Evolutionary conservation across 2,113 vertebrate species (phyloP).

Genomic region (Chamaetylas fuelleborni): DNA sequence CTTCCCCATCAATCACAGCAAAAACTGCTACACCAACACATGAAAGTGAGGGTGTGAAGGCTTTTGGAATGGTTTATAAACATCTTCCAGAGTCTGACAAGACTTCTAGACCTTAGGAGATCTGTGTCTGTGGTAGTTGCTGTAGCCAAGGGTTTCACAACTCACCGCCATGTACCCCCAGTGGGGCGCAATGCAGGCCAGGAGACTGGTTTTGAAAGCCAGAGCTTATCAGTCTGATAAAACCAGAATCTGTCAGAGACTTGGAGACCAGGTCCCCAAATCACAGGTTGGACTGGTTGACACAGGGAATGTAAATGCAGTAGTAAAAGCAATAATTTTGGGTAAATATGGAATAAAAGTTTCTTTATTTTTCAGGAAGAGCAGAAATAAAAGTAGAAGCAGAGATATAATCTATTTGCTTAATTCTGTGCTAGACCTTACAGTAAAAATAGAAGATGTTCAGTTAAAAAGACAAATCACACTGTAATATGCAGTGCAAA

Average conservation of each 20-base stretch:
- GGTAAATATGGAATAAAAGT: neutral
- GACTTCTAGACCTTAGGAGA: neutral
- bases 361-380: neutral
- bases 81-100: neutral
- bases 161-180: accelerated
- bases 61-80: neutral
- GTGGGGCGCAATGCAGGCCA: neutral
- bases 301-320: neutral
- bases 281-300: neutral
- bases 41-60: neutral
- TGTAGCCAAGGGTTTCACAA: neutral
- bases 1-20: neutral
- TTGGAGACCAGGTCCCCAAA: neutral
- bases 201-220: neutral
- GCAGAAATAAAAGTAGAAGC: neutral
- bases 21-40: neutral
- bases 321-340: neutral
- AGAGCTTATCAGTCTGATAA: neutral
- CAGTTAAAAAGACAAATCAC: neutral
- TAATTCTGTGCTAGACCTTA: neutral
- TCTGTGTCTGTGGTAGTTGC: neutral
- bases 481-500: neutral
- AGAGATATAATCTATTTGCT: neutral
- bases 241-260: neutral
- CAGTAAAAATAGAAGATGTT: neutral